Percentiles rank a stretch among this genome's conserved stretches.
Conservation (phyloP, 2,888 invertebrate genomes). For the Leucophora obtusa region DNA sequence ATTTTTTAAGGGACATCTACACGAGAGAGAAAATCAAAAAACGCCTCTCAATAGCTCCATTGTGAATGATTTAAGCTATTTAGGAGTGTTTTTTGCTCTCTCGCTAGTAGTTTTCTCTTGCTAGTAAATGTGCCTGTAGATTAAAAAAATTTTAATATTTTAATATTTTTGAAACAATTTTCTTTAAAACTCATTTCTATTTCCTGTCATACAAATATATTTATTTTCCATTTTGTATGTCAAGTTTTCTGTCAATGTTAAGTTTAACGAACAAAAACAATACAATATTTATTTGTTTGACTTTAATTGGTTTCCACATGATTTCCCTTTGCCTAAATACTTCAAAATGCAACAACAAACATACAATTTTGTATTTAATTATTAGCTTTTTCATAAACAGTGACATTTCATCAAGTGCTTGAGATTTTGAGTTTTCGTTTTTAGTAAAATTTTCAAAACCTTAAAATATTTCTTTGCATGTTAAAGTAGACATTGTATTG, state of each 20-base stretch:
- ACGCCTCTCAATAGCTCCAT: no score
- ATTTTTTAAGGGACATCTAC: no score
- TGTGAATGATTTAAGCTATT: no score
- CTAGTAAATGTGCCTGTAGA: no score
- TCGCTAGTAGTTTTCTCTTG: no score
- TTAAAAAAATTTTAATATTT: no score
- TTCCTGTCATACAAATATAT: not conserved
- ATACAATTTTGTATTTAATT: not conserved
- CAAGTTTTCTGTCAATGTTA: not conserved
- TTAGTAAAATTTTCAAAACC: no score
- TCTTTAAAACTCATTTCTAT: not conserved
- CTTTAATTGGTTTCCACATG: conserved; percentile 49
- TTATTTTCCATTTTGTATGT: not conserved
- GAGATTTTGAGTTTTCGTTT: conserved; percentile 12
- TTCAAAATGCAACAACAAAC: not conserved
- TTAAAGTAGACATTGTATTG: not conserved
- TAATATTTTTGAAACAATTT: no score
- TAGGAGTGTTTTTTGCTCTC: no score
- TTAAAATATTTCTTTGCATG: not conserved
- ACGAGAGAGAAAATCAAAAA: no score
- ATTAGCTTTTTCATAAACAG: conserved; percentile 1
- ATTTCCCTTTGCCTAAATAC: conserved; percentile 42
- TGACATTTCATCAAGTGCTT: conserved; percentile 60
- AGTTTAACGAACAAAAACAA: not conserved
- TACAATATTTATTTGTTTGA: not conserved